Evolutionary conservation across 2,113 vertebrate genomes (phyloP), one percentile per base, ranked within the genome.

Genomic region (Puffinus mauretanicus): DNA sequence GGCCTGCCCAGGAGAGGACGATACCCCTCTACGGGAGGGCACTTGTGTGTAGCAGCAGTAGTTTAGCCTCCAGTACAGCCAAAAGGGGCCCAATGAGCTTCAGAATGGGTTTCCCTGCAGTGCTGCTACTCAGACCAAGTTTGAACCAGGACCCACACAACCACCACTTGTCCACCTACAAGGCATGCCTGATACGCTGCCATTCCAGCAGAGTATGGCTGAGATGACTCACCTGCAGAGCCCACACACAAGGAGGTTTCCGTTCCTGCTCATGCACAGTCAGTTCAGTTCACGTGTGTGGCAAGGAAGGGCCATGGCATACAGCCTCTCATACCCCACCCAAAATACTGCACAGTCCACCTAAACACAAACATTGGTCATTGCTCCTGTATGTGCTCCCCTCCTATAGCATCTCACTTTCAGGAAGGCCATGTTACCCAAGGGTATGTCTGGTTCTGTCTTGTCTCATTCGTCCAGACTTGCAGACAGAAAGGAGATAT

Each of bases 1-100:
- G 34, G 19, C 30, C 55, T 58, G 52, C n/a, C n/a, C 67, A 40
- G 55, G 16, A 75, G 26, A 40, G 9, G 52, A 40, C 0, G 3
- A 38, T 15, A 24, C 11, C 10, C 6, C 3, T 47, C 60, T 47
- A 36, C 47, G 62, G 26, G 22, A 22, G 7, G 0, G 0, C 11
- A 5, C 11, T 14, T 34, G 25, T 8, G 14, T 16, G 29, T 4
- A 38, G 18, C 34, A 62, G 69, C 32, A 60, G 54, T 5, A 21
- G 15, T 65, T 88, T 44, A 54, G 54, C 27, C 47, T 64, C 54
- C 55, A 49, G 44, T 21, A 54, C 24, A 49, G 4, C 24, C 76
- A 38, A 16, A 38, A 88, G 44, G 8, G 26, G 36, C 38, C 51
- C 17, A 21, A 2, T 16, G 21, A 55, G 34, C 54, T n/a, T 62